Percentiles rank a stretch among this genome's conserved stretches.
Conservation (phyloP, 92 coral and sea anemone species). For the Montipora capitata region DNA sequence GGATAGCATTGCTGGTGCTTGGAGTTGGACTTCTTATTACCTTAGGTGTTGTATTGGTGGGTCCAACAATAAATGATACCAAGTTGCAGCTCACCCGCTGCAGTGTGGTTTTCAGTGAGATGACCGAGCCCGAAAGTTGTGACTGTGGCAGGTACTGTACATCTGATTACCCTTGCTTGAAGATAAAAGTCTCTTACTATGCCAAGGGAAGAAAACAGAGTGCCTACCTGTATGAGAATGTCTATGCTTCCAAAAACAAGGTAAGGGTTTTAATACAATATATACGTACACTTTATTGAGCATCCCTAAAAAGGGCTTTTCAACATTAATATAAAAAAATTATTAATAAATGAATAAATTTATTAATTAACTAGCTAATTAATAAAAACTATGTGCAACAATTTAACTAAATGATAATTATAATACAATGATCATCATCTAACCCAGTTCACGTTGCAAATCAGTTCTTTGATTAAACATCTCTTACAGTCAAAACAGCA, state of each 20-base stretch:
- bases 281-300: too few species aligned
- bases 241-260: conserved; percentile 24
- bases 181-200: conserved; percentile 47
- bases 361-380: too few species aligned
- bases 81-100: conserved; percentile 50
- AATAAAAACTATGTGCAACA: too few species aligned
- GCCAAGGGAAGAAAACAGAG: conserved; percentile 20
- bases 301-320: too few species aligned
- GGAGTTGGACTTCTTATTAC: conserved; percentile 55
- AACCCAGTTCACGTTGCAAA: too few species aligned
- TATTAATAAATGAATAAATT: too few species aligned
- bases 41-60: conserved; percentile 61
- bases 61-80: conserved; percentile 68
- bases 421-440: too few species aligned
- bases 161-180: conserved; percentile 62
- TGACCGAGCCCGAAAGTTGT: conserved; percentile 19
- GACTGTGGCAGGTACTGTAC: conserved; percentile 77
- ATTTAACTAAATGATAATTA: too few species aligned
- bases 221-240: conserved; percentile 35
- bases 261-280: neutral
- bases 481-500: too few species aligned
- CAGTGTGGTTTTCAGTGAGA: conserved; percentile 37
- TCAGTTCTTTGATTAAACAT: too few species aligned
- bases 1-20: conserved; percentile 13
- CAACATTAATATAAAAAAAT: too few species aligned